Percentiles rank a stretch among this genome's conserved stretches.
Conservation (phyloP, 2,113 vertebrate species). For the Ranitomeya imitator region DNA sequence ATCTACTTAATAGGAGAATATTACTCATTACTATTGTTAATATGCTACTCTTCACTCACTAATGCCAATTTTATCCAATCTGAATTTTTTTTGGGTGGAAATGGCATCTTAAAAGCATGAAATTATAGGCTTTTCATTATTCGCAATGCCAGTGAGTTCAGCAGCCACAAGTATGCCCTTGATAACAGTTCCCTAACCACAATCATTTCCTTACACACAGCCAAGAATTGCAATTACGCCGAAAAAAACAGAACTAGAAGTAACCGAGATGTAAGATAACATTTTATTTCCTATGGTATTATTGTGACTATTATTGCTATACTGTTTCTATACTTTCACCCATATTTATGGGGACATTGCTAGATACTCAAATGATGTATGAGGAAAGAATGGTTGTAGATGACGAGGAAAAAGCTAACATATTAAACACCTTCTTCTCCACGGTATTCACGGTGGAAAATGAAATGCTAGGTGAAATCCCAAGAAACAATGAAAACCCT, state of each 20-base stretch:
- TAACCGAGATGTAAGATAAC: background rate
- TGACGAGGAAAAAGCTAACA: no score
- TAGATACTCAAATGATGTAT: background rate
- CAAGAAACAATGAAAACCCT: no score
- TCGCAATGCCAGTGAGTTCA: background rate
- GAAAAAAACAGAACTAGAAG: background rate
- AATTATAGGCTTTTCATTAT: background rate
- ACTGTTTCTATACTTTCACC: background rate
- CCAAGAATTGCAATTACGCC: background rate
- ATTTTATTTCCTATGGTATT: background rate
- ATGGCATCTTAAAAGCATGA: background rate
- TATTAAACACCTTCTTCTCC: no score
- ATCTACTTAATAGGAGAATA: background rate
- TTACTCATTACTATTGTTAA: background rate
- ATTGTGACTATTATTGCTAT: background rate
- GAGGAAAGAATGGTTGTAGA: no score
- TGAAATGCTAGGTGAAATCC: no score
- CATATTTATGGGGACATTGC: background rate
- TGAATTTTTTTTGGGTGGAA: background rate
- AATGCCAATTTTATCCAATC: background rate
- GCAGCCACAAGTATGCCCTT: conserved; percentile 18
- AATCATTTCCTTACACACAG: conserved; percentile 1
- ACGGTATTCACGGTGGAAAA: no score
- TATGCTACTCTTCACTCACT: no score
- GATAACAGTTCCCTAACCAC: conserved; percentile 10